Evolutionary conservation across 1,140 invertebrate species (phyloP), one percentile per base, ranked within the genome.

Genomic region (Calephelis nemesis): DNA sequence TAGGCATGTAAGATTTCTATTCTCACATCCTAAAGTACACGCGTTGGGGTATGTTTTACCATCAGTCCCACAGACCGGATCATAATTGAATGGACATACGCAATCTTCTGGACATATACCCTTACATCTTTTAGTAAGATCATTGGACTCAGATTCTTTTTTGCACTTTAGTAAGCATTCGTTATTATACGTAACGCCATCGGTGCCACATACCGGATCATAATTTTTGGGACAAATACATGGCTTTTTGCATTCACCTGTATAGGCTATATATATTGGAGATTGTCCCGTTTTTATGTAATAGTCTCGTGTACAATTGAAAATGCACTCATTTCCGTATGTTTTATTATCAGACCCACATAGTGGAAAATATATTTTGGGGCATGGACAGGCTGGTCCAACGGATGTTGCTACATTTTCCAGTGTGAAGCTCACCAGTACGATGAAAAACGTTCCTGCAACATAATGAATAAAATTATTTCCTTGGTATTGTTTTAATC

Each of bases 11-110:
- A 65, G 65, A 54, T 47, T 69, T 12, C 54, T 48, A 49, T 67
- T 76, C 50, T 76, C 76, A 64, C 81, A 83, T 9, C 30, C 58
- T 74, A 97, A 87, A 66, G 94, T 93, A 85, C 96, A 97, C 81
- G 96, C 95, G 78, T 94, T 96, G 15, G 90, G 84, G 82, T 97
- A 97, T 49, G 96, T 97, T n/a, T 94, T 86, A 10, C 94, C 94
- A 85, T 97, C 95, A 40, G 94, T 95, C 15, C 96, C 96, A 85
- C 96, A 97, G 67, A 97, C 94, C 74, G 82, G 74, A 9, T 65
- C 30, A 39, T 66, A 63, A 65, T 67, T 9, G 5, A 15, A 40
- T 5, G 65, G 50, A 15, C 78, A 80, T 3, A 63, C 15, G 47
- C 76, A 77, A 13, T 30, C 42, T 47, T 45, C 50, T 4, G 63